Evolutionary conservation across 2,797 vertebrate genomes (phyloP).

Genomic region (Halcyon badia): DNA sequence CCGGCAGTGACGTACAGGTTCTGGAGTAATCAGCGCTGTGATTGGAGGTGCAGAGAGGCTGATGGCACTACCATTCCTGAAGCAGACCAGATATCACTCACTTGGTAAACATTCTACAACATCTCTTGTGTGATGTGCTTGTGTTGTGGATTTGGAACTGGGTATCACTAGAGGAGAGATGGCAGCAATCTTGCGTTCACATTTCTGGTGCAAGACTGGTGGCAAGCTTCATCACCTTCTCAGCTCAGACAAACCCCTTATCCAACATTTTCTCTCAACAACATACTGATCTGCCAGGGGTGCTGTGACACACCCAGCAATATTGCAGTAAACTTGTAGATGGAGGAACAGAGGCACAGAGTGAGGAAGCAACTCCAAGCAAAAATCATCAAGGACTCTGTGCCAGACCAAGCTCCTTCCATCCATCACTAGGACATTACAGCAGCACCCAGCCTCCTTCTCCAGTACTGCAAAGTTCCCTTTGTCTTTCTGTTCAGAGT

Average conservation of each 20-base stretch:
- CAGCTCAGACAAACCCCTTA: not conserved
- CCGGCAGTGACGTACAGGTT: conserved; percentile 95
- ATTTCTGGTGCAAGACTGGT: not conserved
- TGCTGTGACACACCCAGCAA: not conserved
- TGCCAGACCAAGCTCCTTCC: not conserved
- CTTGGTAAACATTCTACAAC: not conserved
- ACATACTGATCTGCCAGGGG: not conserved
- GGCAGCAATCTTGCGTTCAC: not conserved
- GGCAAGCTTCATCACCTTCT: not conserved
- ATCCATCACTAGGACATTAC: not conserved
- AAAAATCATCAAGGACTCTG: not conserved
- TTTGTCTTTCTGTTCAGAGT: not conserved
- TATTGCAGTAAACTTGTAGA: not conserved
- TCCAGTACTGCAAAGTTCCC: not conserved
- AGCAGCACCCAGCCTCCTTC: not conserved
- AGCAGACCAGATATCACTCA: conserved; percentile 55
- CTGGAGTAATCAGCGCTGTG: conserved; percentile 94
- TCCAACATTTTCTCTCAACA: not conserved
- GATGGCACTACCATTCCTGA: conserved; percentile 91
- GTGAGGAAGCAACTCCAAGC: not conserved
- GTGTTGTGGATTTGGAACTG: not conserved
- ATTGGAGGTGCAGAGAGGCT: conserved; percentile 93
- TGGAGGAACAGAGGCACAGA: not conserved
- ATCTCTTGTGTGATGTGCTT: not conserved
- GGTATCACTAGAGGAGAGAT: not conserved